Conservation (phyloP, 2,888 invertebrate genomes). For the Stenotaenia linearis region DNA sequence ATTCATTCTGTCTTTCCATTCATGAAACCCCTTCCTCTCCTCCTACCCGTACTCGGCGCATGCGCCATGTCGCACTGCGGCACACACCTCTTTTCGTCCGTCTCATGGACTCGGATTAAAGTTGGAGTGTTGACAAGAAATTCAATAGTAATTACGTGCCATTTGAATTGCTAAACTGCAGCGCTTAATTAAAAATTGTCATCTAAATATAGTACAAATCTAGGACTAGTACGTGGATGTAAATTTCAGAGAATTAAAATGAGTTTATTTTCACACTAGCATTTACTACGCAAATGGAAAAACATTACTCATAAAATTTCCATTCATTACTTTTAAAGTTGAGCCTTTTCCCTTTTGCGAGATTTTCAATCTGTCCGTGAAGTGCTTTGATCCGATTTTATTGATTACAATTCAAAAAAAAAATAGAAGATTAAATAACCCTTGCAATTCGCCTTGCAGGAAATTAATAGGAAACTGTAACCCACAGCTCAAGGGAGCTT, state of each 20-base stretch:
- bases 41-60: not conserved
- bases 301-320: not conserved
- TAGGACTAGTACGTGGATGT: not conserved
- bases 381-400: not conserved
- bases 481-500: not conserved
- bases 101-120: not conserved
- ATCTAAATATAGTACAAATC: not conserved
- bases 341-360: too few species aligned
- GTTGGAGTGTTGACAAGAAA: not conserved
- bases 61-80: slow-evolving; percentile 19
- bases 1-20: slow-evolving; percentile 19
- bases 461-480: not conserved
- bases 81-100: not conserved
- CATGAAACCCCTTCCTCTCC: slow-evolving; percentile 4
- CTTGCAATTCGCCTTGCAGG: not conserved
- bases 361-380: not conserved
- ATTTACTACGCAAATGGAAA: not conserved
- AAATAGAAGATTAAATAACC: not conserved
- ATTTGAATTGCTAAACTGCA: not conserved
- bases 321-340: not conserved
- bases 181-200: not conserved
- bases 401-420: not conserved
- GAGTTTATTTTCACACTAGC: not conserved
- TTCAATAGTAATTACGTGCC: not conserved
- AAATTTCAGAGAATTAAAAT: not conserved